Conservation (phyloP, 2,113 vertebrate species). For the Erpornis zantholeuca region DNA sequence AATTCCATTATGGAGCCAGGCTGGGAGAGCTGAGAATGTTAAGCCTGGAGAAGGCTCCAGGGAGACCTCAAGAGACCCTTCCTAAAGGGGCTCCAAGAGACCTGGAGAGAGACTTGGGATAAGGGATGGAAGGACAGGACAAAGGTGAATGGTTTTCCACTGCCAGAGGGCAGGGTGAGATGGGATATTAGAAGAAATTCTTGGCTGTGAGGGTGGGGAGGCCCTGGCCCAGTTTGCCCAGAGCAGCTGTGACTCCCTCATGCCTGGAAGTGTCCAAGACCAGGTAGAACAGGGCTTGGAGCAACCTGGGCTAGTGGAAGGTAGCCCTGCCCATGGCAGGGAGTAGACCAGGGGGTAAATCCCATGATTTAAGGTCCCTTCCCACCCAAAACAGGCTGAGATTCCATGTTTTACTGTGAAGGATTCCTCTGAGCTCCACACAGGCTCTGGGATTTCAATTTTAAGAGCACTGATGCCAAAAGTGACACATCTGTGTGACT, state of each 20-base stretch:
- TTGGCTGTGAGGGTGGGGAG: background rate
- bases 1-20: background rate
- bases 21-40: background rate
- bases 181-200: background rate
- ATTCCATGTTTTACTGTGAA: background rate
- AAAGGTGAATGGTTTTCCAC: background rate
- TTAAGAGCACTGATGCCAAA: background rate
- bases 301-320: background rate
- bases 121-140: background rate
- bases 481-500: background rate
- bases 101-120: background rate
- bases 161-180: background rate
- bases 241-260: background rate
- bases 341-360: accelerated
- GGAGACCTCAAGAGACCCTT: background rate
- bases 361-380: background rate
- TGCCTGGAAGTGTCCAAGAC: background rate
- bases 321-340: background rate
- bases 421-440: background rate
- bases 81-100: background rate
- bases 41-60: background rate
- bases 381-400: background rate
- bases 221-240: background rate
- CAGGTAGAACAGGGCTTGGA: background rate
- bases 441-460: background rate